Conservation (phyloP, 2,113 vertebrate species). For the Genyomyrus donnyi region DNA sequence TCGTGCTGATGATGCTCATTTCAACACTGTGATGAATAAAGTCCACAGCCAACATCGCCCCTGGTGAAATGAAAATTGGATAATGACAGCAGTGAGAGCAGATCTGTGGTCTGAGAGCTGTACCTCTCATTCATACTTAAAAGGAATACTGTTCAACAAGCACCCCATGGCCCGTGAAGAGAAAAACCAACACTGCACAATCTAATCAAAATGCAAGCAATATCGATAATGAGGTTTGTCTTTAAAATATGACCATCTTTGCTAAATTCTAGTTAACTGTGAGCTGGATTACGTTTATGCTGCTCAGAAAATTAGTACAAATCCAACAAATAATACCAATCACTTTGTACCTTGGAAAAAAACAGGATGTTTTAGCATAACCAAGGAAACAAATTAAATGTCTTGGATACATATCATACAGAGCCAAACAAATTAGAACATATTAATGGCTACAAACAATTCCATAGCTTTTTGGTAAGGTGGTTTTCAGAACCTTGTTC, state of each 20-base stretch:
- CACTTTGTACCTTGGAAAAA: background rate
- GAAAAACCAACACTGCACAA: background rate
- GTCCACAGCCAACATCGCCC: background rate
- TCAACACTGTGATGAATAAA: background rate
- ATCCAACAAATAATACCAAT: background rate
- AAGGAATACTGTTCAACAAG: background rate
- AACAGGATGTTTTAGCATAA: background rate
- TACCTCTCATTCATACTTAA: background rate
- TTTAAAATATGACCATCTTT: background rate
- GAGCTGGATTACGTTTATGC: background rate
- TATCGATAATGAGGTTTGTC: background rate
- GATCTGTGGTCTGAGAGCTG: background rate
- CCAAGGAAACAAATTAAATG: background rate
- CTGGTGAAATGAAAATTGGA: background rate
- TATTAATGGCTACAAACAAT: background rate
- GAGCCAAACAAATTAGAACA: background rate
- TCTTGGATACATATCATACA: background rate
- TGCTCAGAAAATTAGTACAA: background rate
- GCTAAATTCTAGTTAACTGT: background rate
- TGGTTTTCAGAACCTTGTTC: background rate
- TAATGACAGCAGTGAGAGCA: background rate
- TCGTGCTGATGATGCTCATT: background rate
- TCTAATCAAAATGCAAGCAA: background rate
- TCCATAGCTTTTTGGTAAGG: background rate
- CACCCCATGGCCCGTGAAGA: background rate